Percentiles rank a stretch among this genome's conserved stretches.
These are phyloP conservation scores for Euplagia quadripunctaria DNA, from an alignment of 2,888 invertebrate genomes.

Conservation along the genomic window DNA sequence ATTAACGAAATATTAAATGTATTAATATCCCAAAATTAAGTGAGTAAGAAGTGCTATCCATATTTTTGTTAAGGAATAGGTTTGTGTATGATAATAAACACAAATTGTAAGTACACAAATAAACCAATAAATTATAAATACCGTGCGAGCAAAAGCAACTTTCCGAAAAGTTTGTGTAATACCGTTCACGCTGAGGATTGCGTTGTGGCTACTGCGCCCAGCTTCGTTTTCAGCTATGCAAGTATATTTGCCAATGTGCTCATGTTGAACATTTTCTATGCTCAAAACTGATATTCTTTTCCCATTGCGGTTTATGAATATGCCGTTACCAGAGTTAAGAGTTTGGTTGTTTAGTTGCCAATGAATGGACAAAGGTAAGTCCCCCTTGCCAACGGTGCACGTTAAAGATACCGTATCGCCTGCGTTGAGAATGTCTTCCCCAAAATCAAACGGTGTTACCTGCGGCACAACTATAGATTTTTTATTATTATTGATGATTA, in stretches of 20 bases:
- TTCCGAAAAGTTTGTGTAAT: conserved; percentile 45
- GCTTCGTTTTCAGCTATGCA: conserved; percentile 90
- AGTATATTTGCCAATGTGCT: conserved; percentile 89
- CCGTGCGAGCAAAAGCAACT: conserved; percentile 66
- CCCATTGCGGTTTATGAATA: conserved; percentile 88
- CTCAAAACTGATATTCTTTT: conserved; percentile 90
- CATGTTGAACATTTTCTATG: conserved; percentile 87
- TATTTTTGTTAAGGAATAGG: conserved; percentile 4
- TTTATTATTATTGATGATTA: conserved; percentile 29
- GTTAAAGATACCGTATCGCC: conserved; percentile 91
- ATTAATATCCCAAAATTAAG: background rate
- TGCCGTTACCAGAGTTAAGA: conserved; percentile 85
- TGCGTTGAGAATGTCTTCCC: conserved; percentile 91
- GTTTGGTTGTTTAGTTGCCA: conserved; percentile 90
- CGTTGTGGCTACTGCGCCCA: conserved; percentile 88
- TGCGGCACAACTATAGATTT: conserved; percentile 90
- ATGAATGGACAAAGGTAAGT: conserved; percentile 90
- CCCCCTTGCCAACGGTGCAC: conserved; percentile 91
- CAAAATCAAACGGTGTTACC: conserved; percentile 93
- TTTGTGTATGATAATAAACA: conserved; percentile 28
- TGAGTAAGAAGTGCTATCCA: background rate
- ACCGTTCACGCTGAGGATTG: conserved; percentile 91
- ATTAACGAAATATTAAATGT: background rate
- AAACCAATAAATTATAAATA: conserved; percentile 47
- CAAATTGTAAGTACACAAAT: conserved; percentile 42